phyloP scores from a whole-genome alignment of 2,113 vertebrate species.

The Lipotes vexillifer region DNA sequence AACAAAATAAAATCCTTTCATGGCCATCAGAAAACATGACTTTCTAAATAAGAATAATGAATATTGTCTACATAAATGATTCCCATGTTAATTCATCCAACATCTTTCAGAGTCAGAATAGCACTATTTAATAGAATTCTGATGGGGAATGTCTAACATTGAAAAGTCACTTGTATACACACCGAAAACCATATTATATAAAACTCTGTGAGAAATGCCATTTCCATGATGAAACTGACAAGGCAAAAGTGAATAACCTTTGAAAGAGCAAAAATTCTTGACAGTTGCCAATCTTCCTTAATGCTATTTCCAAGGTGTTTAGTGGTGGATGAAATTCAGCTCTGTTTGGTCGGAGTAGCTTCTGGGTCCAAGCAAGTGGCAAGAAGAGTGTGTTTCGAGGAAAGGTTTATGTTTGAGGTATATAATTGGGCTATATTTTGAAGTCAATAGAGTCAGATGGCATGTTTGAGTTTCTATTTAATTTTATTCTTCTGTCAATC shows the following conservation, averaged over 20 bases:
- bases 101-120: slow-evolving; percentile 12
- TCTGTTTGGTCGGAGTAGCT: not conserved
- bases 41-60: slow-evolving; percentile 68
- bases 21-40: slow-evolving; percentile 43
- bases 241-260: not conserved
- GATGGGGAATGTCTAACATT: not conserved
- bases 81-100: slow-evolving; percentile 40
- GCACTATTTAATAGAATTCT: slow-evolving; percentile 51
- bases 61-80: slow-evolving; percentile 34
- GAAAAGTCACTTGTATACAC: slow-evolving; percentile 14
- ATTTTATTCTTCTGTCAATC: not conserved
- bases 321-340: not conserved
- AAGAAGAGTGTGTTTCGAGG: not conserved
- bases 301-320: not conserved
- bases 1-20: slow-evolving; percentile 52
- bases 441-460: not conserved
- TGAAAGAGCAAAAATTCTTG: not conserved
- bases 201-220: not conserved
- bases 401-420: not conserved
- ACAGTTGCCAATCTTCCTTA: not conserved
- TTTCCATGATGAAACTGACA: not conserved
- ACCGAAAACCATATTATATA: not conserved
- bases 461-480: not conserved
- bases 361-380: not conserved
- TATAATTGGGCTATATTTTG: not conserved